Conservation (phyloP, 1,140 invertebrate species). For the Drosophila lini region DNA sequence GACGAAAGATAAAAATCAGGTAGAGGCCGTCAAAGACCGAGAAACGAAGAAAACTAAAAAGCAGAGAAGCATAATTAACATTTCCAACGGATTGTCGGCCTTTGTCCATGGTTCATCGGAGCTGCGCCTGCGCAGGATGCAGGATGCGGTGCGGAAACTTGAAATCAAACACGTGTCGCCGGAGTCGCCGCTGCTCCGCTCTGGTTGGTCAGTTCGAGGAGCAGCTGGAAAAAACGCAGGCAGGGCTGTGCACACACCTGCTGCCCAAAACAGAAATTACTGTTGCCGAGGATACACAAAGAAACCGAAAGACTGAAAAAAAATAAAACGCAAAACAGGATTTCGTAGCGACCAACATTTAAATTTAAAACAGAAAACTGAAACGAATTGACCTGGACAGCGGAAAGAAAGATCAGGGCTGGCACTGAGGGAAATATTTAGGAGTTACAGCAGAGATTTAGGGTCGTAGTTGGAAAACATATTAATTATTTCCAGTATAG, state of each 20-base stretch:
- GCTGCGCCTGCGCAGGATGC: constrained; percentile 63
- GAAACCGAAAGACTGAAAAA: constrained; percentile 1
- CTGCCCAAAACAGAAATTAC: constrained; percentile 73
- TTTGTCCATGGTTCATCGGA: constrained; percentile 35
- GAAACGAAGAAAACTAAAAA: constrained; percentile 36
- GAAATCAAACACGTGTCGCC: constrained; percentile 81
- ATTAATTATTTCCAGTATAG: background rate
- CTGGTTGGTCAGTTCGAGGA: constrained; percentile 65
- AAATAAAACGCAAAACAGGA: constrained; percentile 63
- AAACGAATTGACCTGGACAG: constrained; percentile 17
- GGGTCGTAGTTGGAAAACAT: background rate
- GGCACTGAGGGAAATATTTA: constrained; percentile 13
- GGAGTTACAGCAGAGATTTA: background rate
- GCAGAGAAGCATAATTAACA: constrained; percentile 70
- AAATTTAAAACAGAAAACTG: constrained; percentile 60
- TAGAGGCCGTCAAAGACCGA: constrained; percentile 57
- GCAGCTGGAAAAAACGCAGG: constrained; percentile 59
- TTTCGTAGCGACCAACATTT: constrained; percentile 65
- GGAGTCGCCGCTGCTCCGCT: constrained; percentile 47
- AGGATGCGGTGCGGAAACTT: constrained; percentile 71
- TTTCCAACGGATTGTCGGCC: constrained; percentile 49
- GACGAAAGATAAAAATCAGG: constrained; percentile 77
- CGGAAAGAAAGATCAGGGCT: background rate
- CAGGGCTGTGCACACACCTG: constrained; percentile 58
- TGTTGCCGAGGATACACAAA: constrained; percentile 53